Evolutionary conservation across 2,797 vertebrate species (phyloP), one percentile per base, ranked within the genome.

Genomic region (Cirrhinus molitorella): DNA sequence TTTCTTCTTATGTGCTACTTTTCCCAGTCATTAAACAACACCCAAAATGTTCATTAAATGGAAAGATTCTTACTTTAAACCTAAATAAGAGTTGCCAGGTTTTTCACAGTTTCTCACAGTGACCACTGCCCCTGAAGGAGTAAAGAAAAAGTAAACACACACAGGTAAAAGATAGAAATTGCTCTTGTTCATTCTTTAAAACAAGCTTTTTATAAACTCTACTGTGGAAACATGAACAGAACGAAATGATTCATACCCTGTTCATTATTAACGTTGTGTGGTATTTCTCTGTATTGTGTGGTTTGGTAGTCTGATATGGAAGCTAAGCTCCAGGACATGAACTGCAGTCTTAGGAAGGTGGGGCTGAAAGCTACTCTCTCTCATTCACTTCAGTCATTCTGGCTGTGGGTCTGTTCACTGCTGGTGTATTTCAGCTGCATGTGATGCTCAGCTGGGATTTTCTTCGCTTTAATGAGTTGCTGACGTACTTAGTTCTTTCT

Each of bases 341-440:
- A 94, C 96, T 96, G 96, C 97, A 97, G 97, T 96, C 96, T 96
- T 97, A 98, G 97, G 96, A 98, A 98, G 97, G 97, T 98, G 98
- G 97, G 96, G 94, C 94, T 94, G 93, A 95, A 95, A 96, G 34
- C 25, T 49, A 53, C 47, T 73, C 31, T 66, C 45, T 59, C 1
- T 25, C 43, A 55, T 21, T 66, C 57, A 55, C 65, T 72, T 37
- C 9, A 93, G 91, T 92, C 53, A 31, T 7, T 78, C 12, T 67
- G 28, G 47, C n/a, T 5, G 11, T 47, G 90, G 80, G 73, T 88
- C 81, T 86, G 89, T 91, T 86, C 90, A 90, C 91, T 87, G 92
- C 84, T 90, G 89, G 90, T 92, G 71, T 88, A 79, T 51, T 63
- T 89, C 93, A 92, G 93, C 90, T 87, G 88, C 73, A 55, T 79